A percentile compares a stretch with the other conserved stretches of the same genome.
phyloP scores from a whole-genome alignment of 2,888 invertebrate genomes.

The Synergus gifuensis region DNA sequence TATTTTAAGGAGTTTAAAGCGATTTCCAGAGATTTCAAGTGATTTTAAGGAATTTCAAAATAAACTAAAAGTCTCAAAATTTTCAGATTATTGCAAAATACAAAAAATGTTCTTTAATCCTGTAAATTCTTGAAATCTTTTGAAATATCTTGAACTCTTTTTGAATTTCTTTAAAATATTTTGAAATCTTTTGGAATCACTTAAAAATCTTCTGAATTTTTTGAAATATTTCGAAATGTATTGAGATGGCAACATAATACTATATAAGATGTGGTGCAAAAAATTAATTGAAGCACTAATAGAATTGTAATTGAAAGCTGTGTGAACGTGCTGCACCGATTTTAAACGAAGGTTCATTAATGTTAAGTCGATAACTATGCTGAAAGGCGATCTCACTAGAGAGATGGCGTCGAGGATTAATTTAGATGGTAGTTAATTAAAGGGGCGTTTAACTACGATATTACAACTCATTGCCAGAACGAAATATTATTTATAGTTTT shows the following conservation, averaged over 20 bases:
- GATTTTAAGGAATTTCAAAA: too few species aligned
- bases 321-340: slow-evolving; percentile 5
- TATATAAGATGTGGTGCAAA: neutral
- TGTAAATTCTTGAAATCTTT: too few species aligned
- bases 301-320: slow-evolving; percentile 20
- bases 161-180: neutral
- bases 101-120: too few species aligned
- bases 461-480: slow-evolving; percentile 23
- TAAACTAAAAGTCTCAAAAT: too few species aligned
- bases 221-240: neutral
- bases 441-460: slow-evolving; percentile 40
- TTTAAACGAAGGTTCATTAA: slow-evolving; percentile 35
- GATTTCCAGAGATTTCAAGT: too few species aligned
- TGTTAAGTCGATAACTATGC: slow-evolving; percentile 34
- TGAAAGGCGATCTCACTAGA: slow-evolving; percentile 28
- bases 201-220: neutral
- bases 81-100: too few species aligned
- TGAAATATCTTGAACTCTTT: too few species aligned
- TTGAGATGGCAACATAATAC: neutral
- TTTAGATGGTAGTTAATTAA: slow-evolving; percentile 37
- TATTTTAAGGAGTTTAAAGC: too few species aligned
- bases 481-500: slow-evolving; percentile 35
- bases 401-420: slow-evolving; percentile 33
- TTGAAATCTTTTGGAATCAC: neutral
- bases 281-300: slow-evolving; percentile 24